phyloP scores from a whole-genome alignment of 2,113 vertebrate genomes.

The Seriola quinqueradiata region DNA sequence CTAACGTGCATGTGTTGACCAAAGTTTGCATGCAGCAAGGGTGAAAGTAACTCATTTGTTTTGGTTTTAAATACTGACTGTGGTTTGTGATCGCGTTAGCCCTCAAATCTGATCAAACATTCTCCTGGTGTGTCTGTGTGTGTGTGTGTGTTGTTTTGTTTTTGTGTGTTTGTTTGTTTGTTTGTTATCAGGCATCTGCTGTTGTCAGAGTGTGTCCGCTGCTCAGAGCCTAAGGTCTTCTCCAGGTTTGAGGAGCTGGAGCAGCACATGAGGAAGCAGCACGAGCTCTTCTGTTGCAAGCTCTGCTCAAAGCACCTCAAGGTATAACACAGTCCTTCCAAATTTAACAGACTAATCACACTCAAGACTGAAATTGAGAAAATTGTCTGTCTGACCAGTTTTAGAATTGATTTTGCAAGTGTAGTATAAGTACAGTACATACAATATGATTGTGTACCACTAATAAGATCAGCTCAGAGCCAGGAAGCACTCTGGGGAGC shows the following conservation, averaged over 20 bases:
- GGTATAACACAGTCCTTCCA: constrained; percentile 78
- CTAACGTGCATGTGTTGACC: not conserved
- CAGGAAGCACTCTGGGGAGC: not conserved
- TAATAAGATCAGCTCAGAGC: not conserved
- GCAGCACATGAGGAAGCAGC: constrained; percentile 97
- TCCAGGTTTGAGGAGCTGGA: constrained; percentile 93
- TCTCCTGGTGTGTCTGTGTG: not conserved
- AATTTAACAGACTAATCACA: not conserved
- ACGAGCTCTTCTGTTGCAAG: constrained; percentile 97
- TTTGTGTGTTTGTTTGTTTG: not conserved
- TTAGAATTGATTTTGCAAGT: not conserved
- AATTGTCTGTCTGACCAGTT: not conserved
- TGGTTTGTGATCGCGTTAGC: not conserved
- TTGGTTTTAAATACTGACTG: not conserved
- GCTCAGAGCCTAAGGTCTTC: constrained; percentile 90
- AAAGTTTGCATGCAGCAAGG: not conserved
- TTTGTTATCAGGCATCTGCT: constrained; percentile 88
- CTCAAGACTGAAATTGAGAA: not conserved
- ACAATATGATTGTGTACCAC: not conserved
- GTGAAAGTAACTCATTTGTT: not conserved
- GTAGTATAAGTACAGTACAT: not conserved
- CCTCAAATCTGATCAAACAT: not conserved
- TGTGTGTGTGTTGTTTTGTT: not conserved
- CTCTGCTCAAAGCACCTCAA: constrained; percentile 95
- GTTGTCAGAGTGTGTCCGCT: constrained; percentile 90